Percentiles rank a stretch among this genome's conserved stretches.
Conservation (phyloP, 2,888 invertebrate species). For the Anagyrus pseudococci region DNA sequence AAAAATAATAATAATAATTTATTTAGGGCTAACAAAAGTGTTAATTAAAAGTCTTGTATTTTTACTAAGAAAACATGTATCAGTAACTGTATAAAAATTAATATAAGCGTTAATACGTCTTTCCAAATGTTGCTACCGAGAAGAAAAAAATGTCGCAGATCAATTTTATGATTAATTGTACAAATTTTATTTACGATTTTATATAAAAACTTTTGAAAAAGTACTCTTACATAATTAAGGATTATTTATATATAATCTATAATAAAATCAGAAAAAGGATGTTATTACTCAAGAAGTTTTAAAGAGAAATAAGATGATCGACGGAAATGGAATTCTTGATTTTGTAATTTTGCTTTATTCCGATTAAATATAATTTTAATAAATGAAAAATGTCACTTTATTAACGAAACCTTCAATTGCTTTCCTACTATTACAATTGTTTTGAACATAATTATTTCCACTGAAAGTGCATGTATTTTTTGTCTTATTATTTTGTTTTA, state of each 20-base stretch:
- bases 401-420: no score
- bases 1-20: constrained; percentile 3
- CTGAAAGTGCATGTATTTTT: no score
- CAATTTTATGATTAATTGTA: constrained; percentile 18
- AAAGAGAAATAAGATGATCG: no score
- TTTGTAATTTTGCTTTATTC: no score
- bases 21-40: background rate
- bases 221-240: constrained; percentile 3
- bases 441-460: no score
- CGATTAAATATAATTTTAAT: no score
- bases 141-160: background rate
- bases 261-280: no score
- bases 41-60: background rate
- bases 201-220: constrained; percentile 22
- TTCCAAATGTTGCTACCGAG: constrained; percentile 2
- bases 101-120: background rate
- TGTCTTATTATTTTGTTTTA: no score
- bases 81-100: constrained; percentile 3
- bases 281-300: no score
- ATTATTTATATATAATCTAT: background rate
- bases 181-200: constrained; percentile 27
- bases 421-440: no score
- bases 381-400: no score
- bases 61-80: background rate
- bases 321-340: no score